Percentiles rank a stretch among this genome's conserved stretches.
Evolutionary conservation across 2,888 invertebrate genomes (phyloP).

Genomic region (Drosophila prostipennis): DNA sequence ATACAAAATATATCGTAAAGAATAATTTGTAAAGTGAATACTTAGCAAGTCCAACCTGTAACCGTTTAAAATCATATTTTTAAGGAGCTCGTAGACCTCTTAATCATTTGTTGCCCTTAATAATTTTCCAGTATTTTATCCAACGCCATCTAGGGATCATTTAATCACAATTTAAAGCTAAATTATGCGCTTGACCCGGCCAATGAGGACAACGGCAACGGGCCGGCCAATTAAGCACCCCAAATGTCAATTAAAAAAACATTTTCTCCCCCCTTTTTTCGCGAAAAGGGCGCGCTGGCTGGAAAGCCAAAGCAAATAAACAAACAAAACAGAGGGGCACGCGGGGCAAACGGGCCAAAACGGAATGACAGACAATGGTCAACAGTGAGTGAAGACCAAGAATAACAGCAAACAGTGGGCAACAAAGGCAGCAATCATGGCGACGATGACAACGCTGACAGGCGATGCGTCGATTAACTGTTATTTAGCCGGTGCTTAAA

Average conservation of each 20-base stretch:
- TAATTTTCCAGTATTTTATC: background rate
- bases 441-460: slow-evolving; percentile 55
- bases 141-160: slow-evolving; percentile 7
- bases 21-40: too few species aligned
- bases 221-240: slow-evolving; percentile 63
- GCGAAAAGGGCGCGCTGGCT: slow-evolving; percentile 41
- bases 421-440: slow-evolving; percentile 34
- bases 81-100: background rate
- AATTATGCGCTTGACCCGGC: slow-evolving; percentile 32
- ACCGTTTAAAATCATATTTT: background rate
- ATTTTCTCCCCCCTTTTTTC: slow-evolving; percentile 14
- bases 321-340: slow-evolving; percentile 37
- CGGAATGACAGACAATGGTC: slow-evolving; percentile 57
- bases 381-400: slow-evolving; percentile 53
- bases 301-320: slow-evolving; percentile 59
- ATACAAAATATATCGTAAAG: too few species aligned
- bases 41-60: too few species aligned
- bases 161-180: slow-evolving; percentile 34
- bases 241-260: slow-evolving; percentile 54
- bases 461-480: slow-evolving; percentile 75
- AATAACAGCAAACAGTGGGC: slow-evolving; percentile 36
- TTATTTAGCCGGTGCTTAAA: slow-evolving; percentile 76
- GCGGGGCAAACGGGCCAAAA: slow-evolving; percentile 29
- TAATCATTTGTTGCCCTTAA: background rate
- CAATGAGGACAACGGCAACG: slow-evolving; percentile 17